Base-by-base conservation (phyloP, 2,888 invertebrate species). In the Archips xylosteana region DNA sequence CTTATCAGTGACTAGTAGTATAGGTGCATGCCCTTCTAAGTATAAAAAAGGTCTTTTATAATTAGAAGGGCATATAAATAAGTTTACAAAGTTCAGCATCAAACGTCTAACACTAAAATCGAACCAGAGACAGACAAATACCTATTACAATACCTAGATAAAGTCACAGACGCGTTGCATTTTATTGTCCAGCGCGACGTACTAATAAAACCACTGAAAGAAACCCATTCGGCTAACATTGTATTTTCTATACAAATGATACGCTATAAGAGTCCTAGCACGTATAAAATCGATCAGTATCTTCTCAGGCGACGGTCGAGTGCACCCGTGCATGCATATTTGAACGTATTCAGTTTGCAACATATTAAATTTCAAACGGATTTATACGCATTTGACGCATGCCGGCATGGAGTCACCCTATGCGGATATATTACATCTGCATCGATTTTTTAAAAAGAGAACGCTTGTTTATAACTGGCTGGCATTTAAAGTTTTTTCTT, bases 301-400 rank as follows among this genome's bases (percentile, higher is more conserved):
- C 78, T 69, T 59, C 75, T 13, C 59, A 75, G 76, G 77, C 75
- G 61, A 76, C 80, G 78, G 77, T 77, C 78, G 80, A 81, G 75
- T 77, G 80, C 83, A 80, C 76, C 76, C 82, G 78, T 82, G 84
- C 85, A 85, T 87, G 84, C 83, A 82, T 80, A 83, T 82, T 80
- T 80, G 78, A 76, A 67, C 78, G 80, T 76, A 81, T 87, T 82
- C 83, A 85, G 82, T 82, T 80, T 79, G 85, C 84, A 80, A 85
- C 85, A 88, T 92, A 92, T 92, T 92, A 89, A 86, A 92, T 90
- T 91, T 89, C 90, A 87, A 87, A 89, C 86, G 83, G 86, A 89
- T 89, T 88, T 85, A 81, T 81, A 84, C 85, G 81, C 84, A 80
- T 83, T 83, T 83, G 81, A 83, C 79, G 81, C 86, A 79, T 81